A percentile compares a stretch with the other conserved stretches of the same genome.
These are phyloP conservation scores for Diachrysia chrysitis DNA, from an alignment of 2,888 invertebrate species.

Conservation along the genomic window DNA sequence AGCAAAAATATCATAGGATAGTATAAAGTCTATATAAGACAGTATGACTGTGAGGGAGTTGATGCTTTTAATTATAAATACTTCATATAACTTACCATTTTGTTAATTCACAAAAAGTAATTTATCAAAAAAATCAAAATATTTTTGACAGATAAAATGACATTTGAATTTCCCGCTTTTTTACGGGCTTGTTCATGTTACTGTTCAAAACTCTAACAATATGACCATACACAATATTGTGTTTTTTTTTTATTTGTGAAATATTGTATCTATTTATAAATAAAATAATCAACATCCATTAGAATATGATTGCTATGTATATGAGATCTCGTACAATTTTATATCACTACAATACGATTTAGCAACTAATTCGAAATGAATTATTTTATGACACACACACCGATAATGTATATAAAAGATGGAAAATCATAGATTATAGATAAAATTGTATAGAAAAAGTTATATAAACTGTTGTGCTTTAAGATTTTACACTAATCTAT, in stretches of 20 bases:
- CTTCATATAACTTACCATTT: neutral
- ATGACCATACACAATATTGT: neutral
- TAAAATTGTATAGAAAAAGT: constrained; percentile 15
- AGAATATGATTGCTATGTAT: constrained; percentile 35
- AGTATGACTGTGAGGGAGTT: constrained; percentile 57
- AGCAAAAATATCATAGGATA: constrained; percentile 63
- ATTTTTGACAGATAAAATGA: neutral
- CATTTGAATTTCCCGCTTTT: neutral
- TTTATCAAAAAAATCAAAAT: neutral
- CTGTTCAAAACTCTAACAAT: constrained; percentile 12
- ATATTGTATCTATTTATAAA: constrained; percentile 28
- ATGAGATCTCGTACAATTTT: constrained; percentile 51
- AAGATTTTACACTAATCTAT: neutral
- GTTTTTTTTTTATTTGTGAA: neutral
- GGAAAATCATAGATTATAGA: constrained; percentile 10
- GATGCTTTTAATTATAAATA: constrained; percentile 41
- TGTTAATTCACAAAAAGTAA: neutral
- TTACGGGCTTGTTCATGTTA: constrained; percentile 17
- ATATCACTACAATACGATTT: constrained; percentile 37
- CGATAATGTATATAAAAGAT: neutral
- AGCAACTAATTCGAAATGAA: constrained; percentile 19
- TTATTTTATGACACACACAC: constrained; percentile 19
- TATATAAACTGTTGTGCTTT: constrained; percentile 6
- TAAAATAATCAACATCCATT: constrained; percentile 32
- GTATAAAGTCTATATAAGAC: constrained; percentile 44